phyloP scores from a whole-genome alignment of 2,888 invertebrate genomes.

The Lamellibrachia satsuma region DNA sequence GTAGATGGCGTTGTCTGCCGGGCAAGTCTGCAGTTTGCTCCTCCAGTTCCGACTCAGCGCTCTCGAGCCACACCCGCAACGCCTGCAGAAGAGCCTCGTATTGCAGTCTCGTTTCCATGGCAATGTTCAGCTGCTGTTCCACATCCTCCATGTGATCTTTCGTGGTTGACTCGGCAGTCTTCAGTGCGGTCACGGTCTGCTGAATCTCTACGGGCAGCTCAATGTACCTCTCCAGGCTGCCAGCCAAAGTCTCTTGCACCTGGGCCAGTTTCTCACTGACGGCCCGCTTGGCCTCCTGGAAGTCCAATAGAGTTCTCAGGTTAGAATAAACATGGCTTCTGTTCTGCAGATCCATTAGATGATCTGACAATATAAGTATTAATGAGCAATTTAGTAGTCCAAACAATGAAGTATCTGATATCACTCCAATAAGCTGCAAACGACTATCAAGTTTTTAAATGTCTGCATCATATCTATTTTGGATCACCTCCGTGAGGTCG shows the following conservation, averaged over 20 bases:
- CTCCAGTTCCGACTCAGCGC: neutral
- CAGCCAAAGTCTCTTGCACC: neutral
- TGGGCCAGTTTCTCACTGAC: neutral
- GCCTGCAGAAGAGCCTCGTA: neutral
- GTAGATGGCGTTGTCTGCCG: neutral
- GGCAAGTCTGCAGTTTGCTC: neutral
- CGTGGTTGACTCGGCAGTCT: neutral
- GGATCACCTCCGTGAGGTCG: too few species aligned
- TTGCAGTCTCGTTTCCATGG: constrained; percentile 1
- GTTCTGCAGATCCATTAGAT: neutral
- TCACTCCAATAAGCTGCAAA: too few species aligned
- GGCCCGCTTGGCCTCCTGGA: neutral
- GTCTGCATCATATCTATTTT: too few species aligned
- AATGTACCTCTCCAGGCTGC: neutral
- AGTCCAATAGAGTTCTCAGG: neutral
- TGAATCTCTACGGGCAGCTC: neutral
- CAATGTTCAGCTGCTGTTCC: constrained; percentile 7
- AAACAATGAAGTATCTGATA: too few species aligned
- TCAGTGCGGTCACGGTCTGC: neutral
- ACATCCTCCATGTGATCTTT: neutral
- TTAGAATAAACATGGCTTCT: neutral
- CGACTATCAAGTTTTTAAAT: too few species aligned
- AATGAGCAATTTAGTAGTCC: too few species aligned
- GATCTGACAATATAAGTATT: too few species aligned
- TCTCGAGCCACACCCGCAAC: neutral